These are phyloP conservation scores for Clarias gariepinus DNA, from an alignment of 2,113 vertebrate species.

Conservation along the genomic window DNA sequence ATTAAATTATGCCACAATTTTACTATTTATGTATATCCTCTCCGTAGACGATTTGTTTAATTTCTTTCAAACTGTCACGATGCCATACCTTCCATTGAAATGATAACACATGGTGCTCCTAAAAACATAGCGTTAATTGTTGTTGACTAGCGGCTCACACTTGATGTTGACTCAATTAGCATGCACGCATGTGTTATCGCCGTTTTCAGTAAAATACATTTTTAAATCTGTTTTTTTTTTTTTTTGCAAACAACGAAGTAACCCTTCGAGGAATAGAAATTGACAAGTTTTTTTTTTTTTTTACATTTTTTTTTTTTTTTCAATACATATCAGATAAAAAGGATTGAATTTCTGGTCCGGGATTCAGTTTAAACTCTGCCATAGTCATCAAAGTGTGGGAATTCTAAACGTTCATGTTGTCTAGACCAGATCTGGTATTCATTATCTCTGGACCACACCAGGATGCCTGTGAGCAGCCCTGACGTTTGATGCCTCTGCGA, in stretches of 20 bases:
- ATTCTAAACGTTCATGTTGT: slow-evolving; percentile 5
- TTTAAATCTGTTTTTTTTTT: slow-evolving; percentile 6
- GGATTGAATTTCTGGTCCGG: background rate
- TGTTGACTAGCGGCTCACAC: slow-evolving; percentile 30
- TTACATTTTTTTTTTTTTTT: background rate
- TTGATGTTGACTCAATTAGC: slow-evolving; percentile 20
- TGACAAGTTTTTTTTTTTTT: too few species aligned
- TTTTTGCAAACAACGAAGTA: background rate
- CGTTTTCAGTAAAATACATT: background rate
- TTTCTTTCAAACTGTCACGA: background rate
- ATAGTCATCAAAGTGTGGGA: background rate
- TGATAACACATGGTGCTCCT: slow-evolving; percentile 8
- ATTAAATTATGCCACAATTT: background rate
- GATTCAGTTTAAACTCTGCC: background rate
- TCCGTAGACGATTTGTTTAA: background rate
- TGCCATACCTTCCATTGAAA: background rate
- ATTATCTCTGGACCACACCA: slow-evolving; percentile 52
- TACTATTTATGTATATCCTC: background rate
- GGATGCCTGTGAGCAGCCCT: slow-evolving; percentile 39
- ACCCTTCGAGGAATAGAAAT: background rate
- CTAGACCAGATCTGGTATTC: slow-evolving; percentile 46
- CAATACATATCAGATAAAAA: background rate
- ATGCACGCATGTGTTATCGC: slow-evolving; percentile 16
- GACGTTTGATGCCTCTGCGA: slow-evolving; percentile 33
- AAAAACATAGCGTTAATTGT: slow-evolving; percentile 19